Evolutionary conservation across 2,113 vertebrate species (phyloP).

Genomic region (Rutilus rutilus): DNA sequence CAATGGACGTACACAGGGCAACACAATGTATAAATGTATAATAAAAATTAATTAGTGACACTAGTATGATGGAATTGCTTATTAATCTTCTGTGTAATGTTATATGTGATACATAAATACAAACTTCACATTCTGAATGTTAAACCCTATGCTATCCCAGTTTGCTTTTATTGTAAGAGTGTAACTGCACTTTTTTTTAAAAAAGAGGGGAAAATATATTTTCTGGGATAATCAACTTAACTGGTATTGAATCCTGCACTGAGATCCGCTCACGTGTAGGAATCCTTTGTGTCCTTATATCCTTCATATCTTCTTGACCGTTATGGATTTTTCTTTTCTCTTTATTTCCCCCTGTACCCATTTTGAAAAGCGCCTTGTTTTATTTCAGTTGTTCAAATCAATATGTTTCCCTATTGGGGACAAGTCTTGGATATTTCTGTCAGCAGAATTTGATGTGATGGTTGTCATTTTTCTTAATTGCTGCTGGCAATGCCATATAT

Average conservation of each 20-base stretch:
- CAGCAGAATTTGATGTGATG: constrained; percentile 42
- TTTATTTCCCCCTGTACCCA: constrained; percentile 35
- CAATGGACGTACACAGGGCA: background rate
- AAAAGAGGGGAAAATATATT: background rate
- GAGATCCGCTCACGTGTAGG: constrained; percentile 34
- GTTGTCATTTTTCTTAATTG: constrained; percentile 56
- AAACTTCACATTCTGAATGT: background rate
- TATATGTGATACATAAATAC: background rate
- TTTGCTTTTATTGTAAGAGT: background rate
- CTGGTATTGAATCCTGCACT: background rate
- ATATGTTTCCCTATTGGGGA: constrained; percentile 29
- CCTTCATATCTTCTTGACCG: constrained; percentile 34
- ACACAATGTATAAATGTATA: background rate
- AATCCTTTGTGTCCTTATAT: constrained; percentile 25
- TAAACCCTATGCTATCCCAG: background rate
- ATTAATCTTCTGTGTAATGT: background rate
- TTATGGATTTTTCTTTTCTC: constrained; percentile 39
- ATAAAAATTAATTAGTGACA: background rate
- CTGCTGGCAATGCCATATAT: constrained; percentile 34
- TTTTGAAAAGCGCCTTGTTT: constrained; percentile 39
- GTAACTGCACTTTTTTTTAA: background rate
- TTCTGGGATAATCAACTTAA: background rate
- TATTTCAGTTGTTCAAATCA: constrained; percentile 53
- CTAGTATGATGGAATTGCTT: background rate
- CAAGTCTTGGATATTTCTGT: constrained; percentile 50